Conservation (phyloP, 2,113 vertebrate species). For the Scomber japonicus region DNA sequence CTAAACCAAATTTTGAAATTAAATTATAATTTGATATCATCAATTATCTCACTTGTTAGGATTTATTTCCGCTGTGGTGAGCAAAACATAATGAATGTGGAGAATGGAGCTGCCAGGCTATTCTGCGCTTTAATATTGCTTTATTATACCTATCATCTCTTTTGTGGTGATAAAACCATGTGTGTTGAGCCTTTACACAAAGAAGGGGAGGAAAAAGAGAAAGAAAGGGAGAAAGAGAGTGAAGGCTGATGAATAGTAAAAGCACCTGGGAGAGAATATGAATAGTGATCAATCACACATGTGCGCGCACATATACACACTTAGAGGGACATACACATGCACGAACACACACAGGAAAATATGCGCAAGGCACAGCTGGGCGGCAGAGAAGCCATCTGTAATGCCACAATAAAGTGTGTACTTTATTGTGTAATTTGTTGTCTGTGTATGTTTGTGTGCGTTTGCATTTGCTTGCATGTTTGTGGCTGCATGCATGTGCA, state of each 20-base stretch:
- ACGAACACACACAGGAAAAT: slow-evolving; percentile 12
- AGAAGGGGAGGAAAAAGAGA: slow-evolving; percentile 11
- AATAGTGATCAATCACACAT: slow-evolving; percentile 68
- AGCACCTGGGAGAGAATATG: slow-evolving; percentile 63
- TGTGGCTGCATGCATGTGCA: slow-evolving; percentile 39
- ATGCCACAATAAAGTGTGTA: slow-evolving; percentile 18
- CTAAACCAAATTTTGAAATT: slow-evolving; percentile 59
- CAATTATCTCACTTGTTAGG: slow-evolving; percentile 65
- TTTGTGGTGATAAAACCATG: slow-evolving; percentile 41
- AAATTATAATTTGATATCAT: slow-evolving; percentile 72
- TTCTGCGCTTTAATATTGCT: slow-evolving; percentile 50
- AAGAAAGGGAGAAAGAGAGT: slow-evolving; percentile 22
- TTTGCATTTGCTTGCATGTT: slow-evolving; percentile 27
- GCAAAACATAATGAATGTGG: slow-evolving; percentile 52
- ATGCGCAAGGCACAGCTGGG: slow-evolving; percentile 57
- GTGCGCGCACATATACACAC: slow-evolving; percentile 18
- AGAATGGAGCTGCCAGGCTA: slow-evolving; percentile 43
- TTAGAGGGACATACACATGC: slow-evolving; percentile 5
- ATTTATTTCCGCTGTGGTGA: slow-evolving; percentile 52
- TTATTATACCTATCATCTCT: slow-evolving; percentile 50
- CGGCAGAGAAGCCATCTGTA: slow-evolving; percentile 67
- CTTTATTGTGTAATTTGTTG: no score
- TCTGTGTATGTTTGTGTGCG: slow-evolving; percentile 13
- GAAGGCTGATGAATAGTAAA: slow-evolving; percentile 55
- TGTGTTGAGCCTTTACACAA: slow-evolving; percentile 36